Evolutionary conservation across 2,113 vertebrate genomes (phyloP).

Genomic region (Notothenia coriiceps): DNA sequence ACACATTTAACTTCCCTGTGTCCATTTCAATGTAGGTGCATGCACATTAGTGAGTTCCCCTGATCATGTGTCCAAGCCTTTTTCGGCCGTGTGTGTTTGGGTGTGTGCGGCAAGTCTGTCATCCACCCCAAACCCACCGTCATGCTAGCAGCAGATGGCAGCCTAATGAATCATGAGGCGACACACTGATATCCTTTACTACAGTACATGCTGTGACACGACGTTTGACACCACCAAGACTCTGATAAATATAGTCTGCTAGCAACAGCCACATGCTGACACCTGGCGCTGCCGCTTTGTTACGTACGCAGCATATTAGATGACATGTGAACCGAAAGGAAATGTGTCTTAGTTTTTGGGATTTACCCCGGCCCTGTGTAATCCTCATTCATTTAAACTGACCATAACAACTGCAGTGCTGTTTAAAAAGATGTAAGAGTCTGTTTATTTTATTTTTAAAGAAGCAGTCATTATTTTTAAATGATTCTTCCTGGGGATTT

Average conservation of each 20-base stretch:
- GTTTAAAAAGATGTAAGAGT: neutral
- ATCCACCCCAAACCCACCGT: constrained; percentile 29
- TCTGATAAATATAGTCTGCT: constrained; percentile 59
- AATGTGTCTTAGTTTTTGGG: neutral
- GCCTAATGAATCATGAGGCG: constrained; percentile 70
- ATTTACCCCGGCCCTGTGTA: neutral
- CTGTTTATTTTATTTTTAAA: neutral
- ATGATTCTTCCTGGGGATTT: neutral
- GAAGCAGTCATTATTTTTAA: neutral
- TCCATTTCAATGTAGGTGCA: neutral
- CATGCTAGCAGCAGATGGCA: constrained; percentile 70
- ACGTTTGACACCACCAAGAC: constrained; percentile 44
- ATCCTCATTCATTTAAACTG: neutral
- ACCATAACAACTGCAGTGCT: neutral
- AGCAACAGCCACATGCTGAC: constrained; percentile 43
- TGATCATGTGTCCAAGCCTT: neutral
- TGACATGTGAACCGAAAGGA: constrained; percentile 1
- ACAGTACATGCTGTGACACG: constrained; percentile 52
- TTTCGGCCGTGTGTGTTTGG: neutral
- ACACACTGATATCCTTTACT: constrained; percentile 70
- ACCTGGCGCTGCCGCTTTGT: constrained; percentile 60
- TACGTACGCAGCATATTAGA: constrained; percentile 4
- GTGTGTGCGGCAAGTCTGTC: constrained; percentile 21
- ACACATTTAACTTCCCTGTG: neutral
- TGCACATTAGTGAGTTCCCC: neutral